phyloP scores from a whole-genome alignment of 2,888 invertebrate species.

The Catocala fraxini region DNA sequence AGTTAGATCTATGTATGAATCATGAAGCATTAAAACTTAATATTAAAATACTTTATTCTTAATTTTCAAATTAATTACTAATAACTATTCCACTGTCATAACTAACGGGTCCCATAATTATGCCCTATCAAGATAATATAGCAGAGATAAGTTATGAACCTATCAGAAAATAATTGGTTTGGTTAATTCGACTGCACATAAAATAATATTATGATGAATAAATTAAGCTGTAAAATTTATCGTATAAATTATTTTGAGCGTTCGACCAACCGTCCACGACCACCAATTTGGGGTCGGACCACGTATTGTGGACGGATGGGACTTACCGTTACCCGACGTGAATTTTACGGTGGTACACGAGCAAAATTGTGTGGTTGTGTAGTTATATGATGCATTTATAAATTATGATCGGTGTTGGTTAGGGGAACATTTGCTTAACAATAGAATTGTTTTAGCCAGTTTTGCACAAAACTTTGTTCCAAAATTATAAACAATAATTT shows the following conservation, averaged over 20 bases:
- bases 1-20: too few relatives aligned
- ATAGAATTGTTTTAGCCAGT: too few relatives aligned
- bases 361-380: slow-evolving; percentile 24
- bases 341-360: slow-evolving; percentile 7
- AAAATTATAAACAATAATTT: too few relatives aligned
- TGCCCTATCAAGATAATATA: neutral
- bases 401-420: slow-evolving; percentile 1
- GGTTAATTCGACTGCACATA: slow-evolving; percentile 3
- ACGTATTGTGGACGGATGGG: slow-evolving; percentile 6
- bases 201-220: slow-evolving; percentile 7
- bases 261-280: neutral
- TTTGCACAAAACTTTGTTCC: too few relatives aligned
- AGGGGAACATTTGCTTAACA: too few relatives aligned
- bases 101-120: neutral
- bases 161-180: slow-evolving; percentile 11
- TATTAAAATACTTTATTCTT: too few relatives aligned
- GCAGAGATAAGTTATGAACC: slow-evolving; percentile 7
- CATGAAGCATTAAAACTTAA: too few relatives aligned
- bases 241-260: slow-evolving; percentile 14
- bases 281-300: slow-evolving; percentile 13
- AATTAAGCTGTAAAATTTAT: slow-evolving; percentile 13
- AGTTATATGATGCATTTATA: slow-evolving; percentile 11
- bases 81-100: too few relatives aligned
- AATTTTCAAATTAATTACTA: too few relatives aligned
- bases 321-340: slow-evolving; percentile 6